phyloP scores from a whole-genome alignment of 2,888 invertebrate genomes.

The Altica lythri region DNA sequence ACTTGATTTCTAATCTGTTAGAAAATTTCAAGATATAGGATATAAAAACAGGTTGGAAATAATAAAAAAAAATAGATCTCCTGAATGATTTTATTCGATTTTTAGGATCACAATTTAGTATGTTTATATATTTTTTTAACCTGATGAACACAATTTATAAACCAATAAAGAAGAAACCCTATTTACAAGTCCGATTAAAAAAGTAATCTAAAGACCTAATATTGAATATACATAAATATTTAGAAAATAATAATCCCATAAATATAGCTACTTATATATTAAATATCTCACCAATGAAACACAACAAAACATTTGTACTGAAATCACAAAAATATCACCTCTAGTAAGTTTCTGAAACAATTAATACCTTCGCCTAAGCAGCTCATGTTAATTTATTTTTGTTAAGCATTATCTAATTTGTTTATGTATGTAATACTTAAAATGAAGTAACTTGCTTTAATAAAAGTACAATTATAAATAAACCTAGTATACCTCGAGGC shows the following conservation, averaged over 20 bases:
- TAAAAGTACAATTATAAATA: no score
- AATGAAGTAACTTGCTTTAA: neutral
- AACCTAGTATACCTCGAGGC: no score
- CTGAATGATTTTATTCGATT: slow-evolving; percentile 21
- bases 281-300: slow-evolving; percentile 17
- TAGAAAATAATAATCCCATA: slow-evolving; percentile 13
- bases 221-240: slow-evolving; percentile 14
- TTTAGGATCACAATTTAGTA: slow-evolving; percentile 19
- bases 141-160: slow-evolving; percentile 15
- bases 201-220: slow-evolving; percentile 13
- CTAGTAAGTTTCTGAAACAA: slow-evolving; percentile 23
- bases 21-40: no score
- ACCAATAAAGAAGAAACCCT: slow-evolving; percentile 10
- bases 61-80: slow-evolving; percentile 6
- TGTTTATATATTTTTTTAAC: slow-evolving; percentile 3
- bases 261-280: slow-evolving; percentile 19
- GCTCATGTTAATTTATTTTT: no score
- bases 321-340: slow-evolving; percentile 45
- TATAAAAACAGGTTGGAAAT: neutral
- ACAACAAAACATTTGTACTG: slow-evolving; percentile 37
- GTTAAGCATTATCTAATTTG: no score
- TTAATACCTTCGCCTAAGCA: neutral
- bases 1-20: no score
- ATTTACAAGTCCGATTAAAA: slow-evolving; percentile 9
- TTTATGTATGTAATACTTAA: neutral